A percentile compares a stretch with the other conserved stretches of the same genome.
These are phyloP conservation scores for Catagonus wagneri DNA, from an alignment of 2,113 vertebrate species.

Conservation along the genomic window DNA sequence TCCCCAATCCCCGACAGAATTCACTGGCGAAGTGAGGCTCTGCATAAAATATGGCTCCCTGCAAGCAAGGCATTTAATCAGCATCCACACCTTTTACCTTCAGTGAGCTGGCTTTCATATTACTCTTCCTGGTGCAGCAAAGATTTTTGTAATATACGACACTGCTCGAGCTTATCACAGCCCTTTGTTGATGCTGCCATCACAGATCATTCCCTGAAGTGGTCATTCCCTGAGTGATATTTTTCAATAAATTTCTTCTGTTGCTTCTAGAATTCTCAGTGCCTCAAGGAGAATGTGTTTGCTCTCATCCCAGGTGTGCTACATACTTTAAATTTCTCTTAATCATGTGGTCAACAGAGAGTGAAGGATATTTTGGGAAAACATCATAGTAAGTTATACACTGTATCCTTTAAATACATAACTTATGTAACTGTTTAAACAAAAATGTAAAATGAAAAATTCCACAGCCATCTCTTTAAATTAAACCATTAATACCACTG, in stretches of 20 bases:
- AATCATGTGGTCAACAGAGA: background rate
- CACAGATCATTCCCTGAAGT: background rate
- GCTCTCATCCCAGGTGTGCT: background rate
- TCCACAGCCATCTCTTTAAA: constrained; percentile 4
- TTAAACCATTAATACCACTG: background rate
- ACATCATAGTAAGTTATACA: background rate
- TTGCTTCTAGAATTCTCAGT: constrained; percentile 32
- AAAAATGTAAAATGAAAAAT: constrained; percentile 47
- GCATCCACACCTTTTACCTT: background rate
- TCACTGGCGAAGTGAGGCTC: background rate
- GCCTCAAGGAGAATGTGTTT: background rate
- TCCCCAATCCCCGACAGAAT: background rate
- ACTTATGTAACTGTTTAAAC: background rate
- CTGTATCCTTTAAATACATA: background rate
- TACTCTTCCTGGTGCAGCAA: constrained; percentile 30
- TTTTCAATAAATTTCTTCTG: constrained; percentile 25
- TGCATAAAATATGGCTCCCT: constrained; percentile 6
- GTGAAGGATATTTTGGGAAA: background rate
- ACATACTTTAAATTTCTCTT: constrained; percentile 33
- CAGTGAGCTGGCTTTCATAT: background rate
- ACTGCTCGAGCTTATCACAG: constrained; percentile 7
- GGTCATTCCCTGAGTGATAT: background rate
- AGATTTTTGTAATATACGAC: background rate
- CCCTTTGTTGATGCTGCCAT: background rate
- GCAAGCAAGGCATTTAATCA: background rate